Percentiles rank a stretch among this genome's conserved stretches.
Conservation (phyloP, 2,797 vertebrate genomes). For the Crenichthys baileyi region DNA sequence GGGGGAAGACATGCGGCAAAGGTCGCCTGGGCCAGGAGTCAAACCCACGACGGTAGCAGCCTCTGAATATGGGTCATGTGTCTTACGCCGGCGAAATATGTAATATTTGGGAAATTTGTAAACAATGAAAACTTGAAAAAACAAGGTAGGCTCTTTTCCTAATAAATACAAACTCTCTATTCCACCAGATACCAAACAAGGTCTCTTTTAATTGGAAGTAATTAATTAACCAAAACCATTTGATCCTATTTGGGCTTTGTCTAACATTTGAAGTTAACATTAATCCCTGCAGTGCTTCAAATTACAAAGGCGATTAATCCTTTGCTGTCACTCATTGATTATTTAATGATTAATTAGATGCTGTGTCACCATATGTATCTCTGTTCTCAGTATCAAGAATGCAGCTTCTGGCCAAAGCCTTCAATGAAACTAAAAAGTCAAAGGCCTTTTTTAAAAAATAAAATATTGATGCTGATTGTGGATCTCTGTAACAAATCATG, state of each 20-base stretch:
- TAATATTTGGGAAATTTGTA: not conserved
- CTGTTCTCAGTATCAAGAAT: slow-evolving; percentile 47
- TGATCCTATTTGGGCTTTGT: slow-evolving; percentile 20
- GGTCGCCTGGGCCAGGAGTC: not conserved
- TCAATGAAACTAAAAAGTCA: slow-evolving; percentile 9
- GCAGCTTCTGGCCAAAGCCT: slow-evolving; percentile 8
- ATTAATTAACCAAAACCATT: not conserved
- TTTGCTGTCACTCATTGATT: slow-evolving; percentile 76
- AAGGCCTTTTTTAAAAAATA: not conserved
- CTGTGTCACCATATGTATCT: slow-evolving; percentile 72
- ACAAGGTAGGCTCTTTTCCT: not conserved
- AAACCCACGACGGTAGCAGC: no score
- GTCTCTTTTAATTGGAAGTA: not conserved
- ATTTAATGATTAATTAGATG: slow-evolving; percentile 73
- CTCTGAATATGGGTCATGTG: no score
- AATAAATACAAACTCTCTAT: not conserved
- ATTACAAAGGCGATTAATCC: slow-evolving; percentile 71
- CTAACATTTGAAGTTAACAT: slow-evolving; percentile 2
- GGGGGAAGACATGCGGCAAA: no score
- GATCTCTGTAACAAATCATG: no score
- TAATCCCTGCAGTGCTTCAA: slow-evolving; percentile 50
- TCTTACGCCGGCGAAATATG: not conserved
- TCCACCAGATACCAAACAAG: not conserved
- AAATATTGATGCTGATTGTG: not conserved
- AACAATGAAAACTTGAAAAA: not conserved